Evolutionary conservation across 2,797 vertebrate species (phyloP).

Genomic region (Eulemur albifrons): DNA sequence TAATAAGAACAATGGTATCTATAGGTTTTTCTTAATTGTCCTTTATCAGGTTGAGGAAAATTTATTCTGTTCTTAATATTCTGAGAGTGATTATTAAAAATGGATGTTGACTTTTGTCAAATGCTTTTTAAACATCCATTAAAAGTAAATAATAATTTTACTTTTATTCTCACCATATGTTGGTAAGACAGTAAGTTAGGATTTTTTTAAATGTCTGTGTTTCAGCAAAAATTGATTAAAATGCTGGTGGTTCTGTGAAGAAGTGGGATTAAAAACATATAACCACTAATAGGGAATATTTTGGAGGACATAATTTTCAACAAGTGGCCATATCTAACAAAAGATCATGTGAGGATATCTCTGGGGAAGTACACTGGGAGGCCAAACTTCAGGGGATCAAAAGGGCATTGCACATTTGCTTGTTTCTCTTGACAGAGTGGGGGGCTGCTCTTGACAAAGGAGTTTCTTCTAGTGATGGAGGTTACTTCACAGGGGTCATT

Average conservation of each 20-base stretch:
- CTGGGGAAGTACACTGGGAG: neutral
- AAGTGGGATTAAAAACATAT: neutral
- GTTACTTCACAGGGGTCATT: neutral
- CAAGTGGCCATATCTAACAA: neutral
- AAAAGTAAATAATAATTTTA: neutral
- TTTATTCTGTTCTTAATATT: neutral
- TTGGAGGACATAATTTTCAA: neutral
- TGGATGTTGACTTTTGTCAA: neutral
- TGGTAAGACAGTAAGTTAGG: neutral
- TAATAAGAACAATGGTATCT: neutral
- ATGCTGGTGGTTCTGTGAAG: neutral
- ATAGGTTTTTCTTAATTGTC: neutral
- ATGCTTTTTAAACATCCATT: neutral
- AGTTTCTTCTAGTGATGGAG: neutral
- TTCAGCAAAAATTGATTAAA: neutral
- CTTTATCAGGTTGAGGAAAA: neutral
- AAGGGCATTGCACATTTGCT: neutral
- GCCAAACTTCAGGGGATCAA: neutral
- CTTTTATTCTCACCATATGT: neutral
- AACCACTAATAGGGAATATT: neutral
- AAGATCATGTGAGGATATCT: neutral
- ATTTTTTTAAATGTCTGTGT: neutral
- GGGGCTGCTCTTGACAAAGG: neutral
- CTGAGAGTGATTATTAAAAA: neutral
- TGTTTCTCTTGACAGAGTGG: neutral